A percentile compares a stretch with the other conserved stretches of the same genome.
These are phyloP conservation scores for Lerista edwardsae DNA, from an alignment of 2,797 vertebrate genomes.

Conservation along the genomic window DNA sequence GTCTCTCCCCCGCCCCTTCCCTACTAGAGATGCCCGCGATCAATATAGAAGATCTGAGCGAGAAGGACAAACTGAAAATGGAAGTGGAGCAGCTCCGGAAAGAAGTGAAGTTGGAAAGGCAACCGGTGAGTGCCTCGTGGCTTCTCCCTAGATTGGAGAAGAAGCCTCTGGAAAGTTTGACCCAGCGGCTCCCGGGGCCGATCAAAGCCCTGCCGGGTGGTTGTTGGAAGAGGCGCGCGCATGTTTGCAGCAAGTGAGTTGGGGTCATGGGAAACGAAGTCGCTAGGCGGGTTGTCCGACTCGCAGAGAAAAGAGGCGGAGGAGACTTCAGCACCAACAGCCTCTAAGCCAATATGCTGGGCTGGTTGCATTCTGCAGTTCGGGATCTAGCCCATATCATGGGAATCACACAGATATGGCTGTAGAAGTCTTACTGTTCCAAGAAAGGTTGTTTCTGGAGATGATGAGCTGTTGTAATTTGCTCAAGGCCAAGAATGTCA, in stretches of 20 bases:
- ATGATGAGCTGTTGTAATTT: too few relatives aligned
- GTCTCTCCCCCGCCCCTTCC: slow-evolving; percentile 43
- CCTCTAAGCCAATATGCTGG: too few relatives aligned
- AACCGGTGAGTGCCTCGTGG: slow-evolving; percentile 82
- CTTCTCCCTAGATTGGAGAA: neutral
- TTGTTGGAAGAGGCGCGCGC: neutral
- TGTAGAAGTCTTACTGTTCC: neutral
- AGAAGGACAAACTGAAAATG: slow-evolving; percentile 93
- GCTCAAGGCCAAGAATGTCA: too few relatives aligned
- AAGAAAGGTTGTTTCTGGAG: too few relatives aligned
- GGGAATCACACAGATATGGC: too few relatives aligned
- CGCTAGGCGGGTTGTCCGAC: neutral
- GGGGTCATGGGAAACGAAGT: neutral
- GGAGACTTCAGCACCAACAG: neutral
- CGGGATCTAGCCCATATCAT: neutral
- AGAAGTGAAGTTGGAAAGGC: slow-evolving; percentile 90
- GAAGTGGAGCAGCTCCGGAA: slow-evolving; percentile 90
- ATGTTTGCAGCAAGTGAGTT: neutral
- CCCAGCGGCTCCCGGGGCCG: neutral
- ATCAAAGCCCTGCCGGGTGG: neutral
- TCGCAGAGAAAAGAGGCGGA: neutral
- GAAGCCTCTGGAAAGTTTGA: neutral
- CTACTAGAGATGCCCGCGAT: slow-evolving; percentile 87
- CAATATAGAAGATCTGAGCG: slow-evolving; percentile 90
- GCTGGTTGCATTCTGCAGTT: neutral